Evolutionary conservation across 2,113 vertebrate species (phyloP), one percentile per base, ranked within the genome.

Genomic region (Morone saxatilis): DNA sequence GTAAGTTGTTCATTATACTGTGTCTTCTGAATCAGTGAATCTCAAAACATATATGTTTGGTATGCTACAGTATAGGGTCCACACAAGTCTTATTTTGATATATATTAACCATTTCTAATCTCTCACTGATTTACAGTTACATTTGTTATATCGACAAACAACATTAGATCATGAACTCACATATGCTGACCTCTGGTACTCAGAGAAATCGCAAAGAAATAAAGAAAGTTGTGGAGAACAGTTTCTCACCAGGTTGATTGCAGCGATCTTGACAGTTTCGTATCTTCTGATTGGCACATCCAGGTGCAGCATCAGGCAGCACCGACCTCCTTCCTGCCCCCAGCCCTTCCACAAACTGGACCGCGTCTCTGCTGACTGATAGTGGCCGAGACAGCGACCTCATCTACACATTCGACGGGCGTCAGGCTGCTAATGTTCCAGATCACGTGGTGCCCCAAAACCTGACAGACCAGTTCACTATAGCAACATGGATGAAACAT

Each of bases 401-500:
- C 78, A 97, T 98, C 93, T 99, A 98, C 93, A 96, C 95, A 85
- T 99, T 99, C 67, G 97, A 99, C 22, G 98, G 98, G 67, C 96
- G 91, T 22, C 98, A 98, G 92, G 98, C 98, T 14, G 96, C 97
- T 70, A 99, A 98, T 91, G 96, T 99, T 62, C 98, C 98, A 0
- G 97, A 97, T 38, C 95, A 95, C 40, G 96, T 99, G 86, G 97
- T 99, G 76, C 97, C 98, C 0, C 98, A 98, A 91, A 99, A 99
- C 92, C 95, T 99, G 89, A 99, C 97, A 0, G 97, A 99, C 90
- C 98, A 99, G 86, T 99, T 99, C 94, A 99, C 98, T 74, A 96
- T 99, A 83, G 96, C 96, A 45, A 97, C 97, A 19, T 99, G 98
- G 98, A 99, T 99, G 98, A 98, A 97, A 77, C 98, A 99, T 0